These are phyloP conservation scores for Oryzias celebensis DNA, from an alignment of 2,113 vertebrate genomes.

Conservation along the genomic window DNA sequence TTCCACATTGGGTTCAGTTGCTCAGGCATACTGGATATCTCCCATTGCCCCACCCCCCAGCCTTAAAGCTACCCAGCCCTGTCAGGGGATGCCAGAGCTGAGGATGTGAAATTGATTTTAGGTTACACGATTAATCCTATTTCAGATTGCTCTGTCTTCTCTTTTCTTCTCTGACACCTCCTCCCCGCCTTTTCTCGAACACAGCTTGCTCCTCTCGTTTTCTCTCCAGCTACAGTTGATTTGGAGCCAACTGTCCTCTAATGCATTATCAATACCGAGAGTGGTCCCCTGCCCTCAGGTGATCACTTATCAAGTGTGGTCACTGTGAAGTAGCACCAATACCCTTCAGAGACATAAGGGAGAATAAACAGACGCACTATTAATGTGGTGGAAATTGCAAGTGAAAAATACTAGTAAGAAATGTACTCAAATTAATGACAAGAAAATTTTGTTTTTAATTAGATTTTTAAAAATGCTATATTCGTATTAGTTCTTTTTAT, in stretches of 20 bases:
- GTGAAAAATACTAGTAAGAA: too few species aligned
- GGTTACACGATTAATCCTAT: constrained; percentile 58
- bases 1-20: background rate
- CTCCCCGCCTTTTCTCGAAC: background rate
- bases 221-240: constrained; percentile 9
- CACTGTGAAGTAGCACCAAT: constrained; percentile 5
- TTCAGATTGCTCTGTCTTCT: constrained; percentile 22
- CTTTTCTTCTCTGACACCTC: constrained; percentile 12
- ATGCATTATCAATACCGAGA: constrained; percentile 9
- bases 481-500: too few species aligned
- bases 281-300: constrained; percentile 18
- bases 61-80: constrained; percentile 14
- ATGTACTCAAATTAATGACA: too few species aligned
- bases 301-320: constrained; percentile 25
- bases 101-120: constrained; percentile 71
- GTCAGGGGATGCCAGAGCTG: constrained; percentile 37
- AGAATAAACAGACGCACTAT: background rate
- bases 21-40: constrained; percentile 2
- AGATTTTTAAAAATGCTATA: too few species aligned
- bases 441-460: too few species aligned
- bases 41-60: constrained; percentile 7
- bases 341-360: background rate
- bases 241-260: constrained; percentile 21
- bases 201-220: constrained; percentile 16
- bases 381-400: too few species aligned